Conservation (phyloP, 1,140 invertebrate species). For the Atta cephalotes region DNA sequence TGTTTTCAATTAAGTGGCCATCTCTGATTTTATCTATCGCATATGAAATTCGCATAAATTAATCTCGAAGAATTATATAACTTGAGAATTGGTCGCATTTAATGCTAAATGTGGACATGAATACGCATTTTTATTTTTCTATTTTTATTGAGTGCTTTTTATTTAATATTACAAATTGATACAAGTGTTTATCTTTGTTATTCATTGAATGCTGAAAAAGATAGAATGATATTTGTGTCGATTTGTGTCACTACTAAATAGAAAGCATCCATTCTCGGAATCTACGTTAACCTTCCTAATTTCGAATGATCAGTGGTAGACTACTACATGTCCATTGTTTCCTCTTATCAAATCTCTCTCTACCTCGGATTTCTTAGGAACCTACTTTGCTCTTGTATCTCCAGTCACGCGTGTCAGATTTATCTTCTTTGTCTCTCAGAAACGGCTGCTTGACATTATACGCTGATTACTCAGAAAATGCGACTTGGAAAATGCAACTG, state of each 20-base stretch:
- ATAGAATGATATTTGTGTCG: no score
- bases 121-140: background rate
- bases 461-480: slow-evolving; percentile 10
- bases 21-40: background rate
- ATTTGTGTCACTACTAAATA: background rate
- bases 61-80: background rate
- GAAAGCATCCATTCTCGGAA: background rate
- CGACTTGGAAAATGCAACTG: background rate
- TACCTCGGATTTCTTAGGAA: slow-evolving; percentile 4
- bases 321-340: background rate
- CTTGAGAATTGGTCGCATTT: background rate
- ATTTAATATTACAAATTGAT: no score
- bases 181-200: no score
- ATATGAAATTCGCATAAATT: background rate
- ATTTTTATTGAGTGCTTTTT: background rate
- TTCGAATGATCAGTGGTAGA: background rate
- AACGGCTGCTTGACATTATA: background rate
- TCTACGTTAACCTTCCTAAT: background rate
- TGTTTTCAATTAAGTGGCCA: background rate
- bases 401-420: slow-evolving; percentile 13
- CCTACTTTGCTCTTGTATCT: slow-evolving; percentile 1
- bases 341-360: background rate
- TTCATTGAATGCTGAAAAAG: no score
- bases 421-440: slow-evolving; percentile 43
- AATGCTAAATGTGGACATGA: background rate